These are phyloP conservation scores for Acrobasis suavella DNA, from an alignment of 2,888 invertebrate species.

Conservation along the genomic window DNA sequence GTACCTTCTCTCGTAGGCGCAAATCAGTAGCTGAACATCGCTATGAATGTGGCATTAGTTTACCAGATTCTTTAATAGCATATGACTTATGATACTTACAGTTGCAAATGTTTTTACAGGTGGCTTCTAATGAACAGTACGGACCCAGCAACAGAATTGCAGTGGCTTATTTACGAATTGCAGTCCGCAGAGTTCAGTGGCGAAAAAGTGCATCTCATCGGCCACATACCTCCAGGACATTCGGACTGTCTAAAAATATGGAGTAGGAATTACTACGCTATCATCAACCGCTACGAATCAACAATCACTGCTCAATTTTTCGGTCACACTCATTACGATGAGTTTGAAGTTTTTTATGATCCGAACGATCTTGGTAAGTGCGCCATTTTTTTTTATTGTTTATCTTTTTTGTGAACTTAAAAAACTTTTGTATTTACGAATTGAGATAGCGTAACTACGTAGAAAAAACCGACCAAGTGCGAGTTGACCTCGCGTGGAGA, in stretches of 20 bases:
- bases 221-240: slow-evolving; percentile 97
- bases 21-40: too few species aligned
- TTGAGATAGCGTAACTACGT: neutral
- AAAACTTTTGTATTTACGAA: neutral
- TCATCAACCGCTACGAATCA: slow-evolving; percentile 93
- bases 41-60: too few species aligned
- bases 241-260: slow-evolving; percentile 96
- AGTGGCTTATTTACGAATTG: slow-evolving; percentile 97
- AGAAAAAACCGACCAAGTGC: too few species aligned
- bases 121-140: slow-evolving; percentile 97
- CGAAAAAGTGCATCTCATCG: slow-evolving; percentile 98
- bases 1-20: too few species aligned
- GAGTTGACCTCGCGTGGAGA: too few species aligned
- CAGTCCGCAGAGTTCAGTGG: slow-evolving; percentile 96
- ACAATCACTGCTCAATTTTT: slow-evolving; percentile 96
- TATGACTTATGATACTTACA: neutral
- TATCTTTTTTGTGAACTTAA: neutral
- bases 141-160: slow-evolving; percentile 96
- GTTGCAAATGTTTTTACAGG: slow-evolving; percentile 68
- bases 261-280: slow-evolving; percentile 96
- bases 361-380: slow-evolving; percentile 87
- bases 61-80: neutral
- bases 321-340: slow-evolving; percentile 97
- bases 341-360: slow-evolving; percentile 96
- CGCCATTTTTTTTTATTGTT: slow-evolving; percentile 3